Conservation (phyloP, 2,888 invertebrate genomes). For the Dasypogon diadema region DNA sequence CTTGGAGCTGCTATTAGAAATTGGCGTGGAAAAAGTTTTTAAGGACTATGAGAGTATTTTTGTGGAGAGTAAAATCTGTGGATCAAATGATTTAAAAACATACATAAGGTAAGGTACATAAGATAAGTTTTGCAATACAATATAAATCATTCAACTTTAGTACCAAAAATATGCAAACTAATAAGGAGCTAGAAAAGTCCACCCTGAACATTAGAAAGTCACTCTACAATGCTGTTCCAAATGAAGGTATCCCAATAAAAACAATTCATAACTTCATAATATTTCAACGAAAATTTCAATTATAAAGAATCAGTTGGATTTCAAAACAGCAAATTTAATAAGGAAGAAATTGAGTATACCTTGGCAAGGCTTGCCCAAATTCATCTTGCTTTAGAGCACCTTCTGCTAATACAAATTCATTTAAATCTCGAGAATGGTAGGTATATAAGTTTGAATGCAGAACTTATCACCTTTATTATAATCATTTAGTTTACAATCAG, state of each 20-base stretch:
- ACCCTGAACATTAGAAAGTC: slow-evolving; percentile 63
- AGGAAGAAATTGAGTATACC: slow-evolving; percentile 60
- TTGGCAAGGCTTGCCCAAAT: slow-evolving; percentile 65
- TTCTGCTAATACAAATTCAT: slow-evolving; percentile 65
- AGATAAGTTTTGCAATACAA: not conserved
- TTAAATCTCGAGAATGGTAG: slow-evolving; percentile 65
- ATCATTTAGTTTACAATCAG: slow-evolving; percentile 64
- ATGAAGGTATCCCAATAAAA: slow-evolving; percentile 51
- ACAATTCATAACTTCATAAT: too few relatives aligned
- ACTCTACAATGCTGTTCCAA: slow-evolving; percentile 62
- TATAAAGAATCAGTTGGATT: slow-evolving; percentile 60
- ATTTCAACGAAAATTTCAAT: slow-evolving; percentile 52
- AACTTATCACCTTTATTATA: not conserved
- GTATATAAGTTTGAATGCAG: not conserved
- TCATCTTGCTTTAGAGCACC: slow-evolving; percentile 66
- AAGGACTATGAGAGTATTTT: slow-evolving; percentile 68
- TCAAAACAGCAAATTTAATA: slow-evolving; percentile 65
- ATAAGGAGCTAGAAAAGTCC: not conserved
- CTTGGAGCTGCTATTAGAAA: slow-evolving; percentile 67
- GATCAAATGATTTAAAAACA: slow-evolving; percentile 60
- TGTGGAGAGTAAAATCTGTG: slow-evolving; percentile 66
- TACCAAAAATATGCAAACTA: not conserved
- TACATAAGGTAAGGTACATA: not conserved
- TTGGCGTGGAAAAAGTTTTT: slow-evolving; percentile 66
- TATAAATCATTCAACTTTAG: not conserved